Evolutionary conservation across 2,888 invertebrate genomes (phyloP).

Genomic region (Pharmacophagus antenor): DNA sequence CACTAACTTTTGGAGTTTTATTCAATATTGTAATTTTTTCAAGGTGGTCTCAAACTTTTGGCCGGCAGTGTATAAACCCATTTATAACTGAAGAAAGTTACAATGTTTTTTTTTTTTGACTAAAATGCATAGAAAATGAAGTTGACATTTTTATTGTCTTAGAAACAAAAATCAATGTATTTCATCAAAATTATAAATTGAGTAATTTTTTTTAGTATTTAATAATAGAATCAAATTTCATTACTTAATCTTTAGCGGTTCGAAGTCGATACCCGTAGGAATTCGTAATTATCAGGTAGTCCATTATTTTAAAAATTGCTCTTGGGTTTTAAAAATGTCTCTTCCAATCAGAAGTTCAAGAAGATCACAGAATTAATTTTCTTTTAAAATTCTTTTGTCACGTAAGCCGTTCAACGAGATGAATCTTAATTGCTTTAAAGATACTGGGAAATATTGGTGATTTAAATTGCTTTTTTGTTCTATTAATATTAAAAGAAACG

Average conservation of each 20-base stretch:
- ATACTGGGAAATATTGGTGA: neutral
- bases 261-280: neutral
- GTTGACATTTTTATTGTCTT: too few species aligned
- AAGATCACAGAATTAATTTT: neutral
- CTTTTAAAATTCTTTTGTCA: neutral
- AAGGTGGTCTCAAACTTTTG: too few species aligned
- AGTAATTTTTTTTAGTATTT: too few species aligned
- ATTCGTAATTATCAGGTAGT: neutral
- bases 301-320: neutral
- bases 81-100: too few species aligned
- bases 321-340: conserved; percentile 2
- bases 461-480: neutral
- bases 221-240: neutral
- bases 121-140: too few species aligned
- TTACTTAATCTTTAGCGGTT: neutral
- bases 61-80: too few species aligned
- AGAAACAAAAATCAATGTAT: too few species aligned
- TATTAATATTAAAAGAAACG: neutral
- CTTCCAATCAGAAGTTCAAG: neutral
- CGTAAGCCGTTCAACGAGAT: neutral
- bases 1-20: too few species aligned
- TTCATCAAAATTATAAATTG: too few species aligned
- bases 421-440: neutral
- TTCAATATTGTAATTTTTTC: too few species aligned
- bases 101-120: too few species aligned